Evolutionary conservation across 1,140 invertebrate genomes (phyloP).

Genomic region (Danaus plexippus): DNA sequence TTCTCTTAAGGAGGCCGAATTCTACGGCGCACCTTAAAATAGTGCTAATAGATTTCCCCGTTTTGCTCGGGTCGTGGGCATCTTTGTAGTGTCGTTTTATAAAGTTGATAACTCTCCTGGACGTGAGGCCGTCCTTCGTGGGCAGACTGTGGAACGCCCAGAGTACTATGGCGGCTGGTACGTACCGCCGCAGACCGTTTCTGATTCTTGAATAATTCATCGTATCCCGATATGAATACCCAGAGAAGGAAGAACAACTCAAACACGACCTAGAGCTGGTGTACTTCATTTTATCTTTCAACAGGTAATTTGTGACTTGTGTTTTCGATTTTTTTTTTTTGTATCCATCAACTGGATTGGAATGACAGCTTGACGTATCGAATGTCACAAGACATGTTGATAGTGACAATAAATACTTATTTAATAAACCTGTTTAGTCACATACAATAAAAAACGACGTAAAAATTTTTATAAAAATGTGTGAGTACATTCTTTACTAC

Average conservation of each 20-base stretch:
- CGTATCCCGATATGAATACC: slow-evolving; percentile 3
- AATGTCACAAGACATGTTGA: no score
- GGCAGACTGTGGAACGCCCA: slow-evolving; percentile 43
- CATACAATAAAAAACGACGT: no score
- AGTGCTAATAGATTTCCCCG: slow-evolving; percentile 33
- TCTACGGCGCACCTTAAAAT: slow-evolving; percentile 39
- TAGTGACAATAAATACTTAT: no score
- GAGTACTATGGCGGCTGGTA: slow-evolving; percentile 37
- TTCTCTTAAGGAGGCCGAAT: slow-evolving; percentile 37
- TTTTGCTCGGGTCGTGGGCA: slow-evolving; percentile 25
- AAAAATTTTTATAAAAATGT: no score
- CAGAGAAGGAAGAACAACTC: slow-evolving; percentile 7
- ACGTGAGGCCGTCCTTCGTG: slow-evolving; percentile 30
- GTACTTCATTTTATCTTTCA: slow-evolving; percentile 15
- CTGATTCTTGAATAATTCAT: slow-evolving; percentile 28
- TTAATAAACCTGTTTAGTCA: no score
- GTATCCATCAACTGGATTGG: no score
- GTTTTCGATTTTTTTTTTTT: neutral
- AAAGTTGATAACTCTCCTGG: slow-evolving; percentile 35
- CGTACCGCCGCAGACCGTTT: slow-evolving; percentile 23
- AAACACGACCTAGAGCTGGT: slow-evolving; percentile 4
- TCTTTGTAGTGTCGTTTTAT: slow-evolving; percentile 35
- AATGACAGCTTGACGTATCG: no score
- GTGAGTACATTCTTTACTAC: no score
- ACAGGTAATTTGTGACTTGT: slow-evolving; percentile 8